Evolutionary conservation across 2,888 invertebrate genomes (phyloP), one percentile per base, ranked within the genome.

Genomic region (Pammene fasciana): DNA sequence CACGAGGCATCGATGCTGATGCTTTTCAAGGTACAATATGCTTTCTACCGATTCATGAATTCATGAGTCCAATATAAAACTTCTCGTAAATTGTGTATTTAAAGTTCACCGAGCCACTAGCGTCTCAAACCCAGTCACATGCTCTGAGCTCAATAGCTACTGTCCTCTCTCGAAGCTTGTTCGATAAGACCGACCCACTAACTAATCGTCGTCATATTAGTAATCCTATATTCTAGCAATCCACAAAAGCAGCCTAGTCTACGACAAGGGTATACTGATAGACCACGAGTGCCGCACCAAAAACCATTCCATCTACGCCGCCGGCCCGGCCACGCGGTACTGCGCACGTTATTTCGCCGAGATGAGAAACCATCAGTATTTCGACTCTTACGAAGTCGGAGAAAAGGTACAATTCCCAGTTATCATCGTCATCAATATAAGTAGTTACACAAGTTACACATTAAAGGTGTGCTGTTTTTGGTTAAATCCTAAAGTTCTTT

Each of bases 301-400:
- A 74, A 95, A 95, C 78, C 93, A 93, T 0, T 84, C 79, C 8
- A 94, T 96, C 65, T 95, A 94, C 78, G 95, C 95, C 0, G 96
- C 95, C 0, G 96, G 96, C 0, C 91, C 95, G 0, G 84, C 94
- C 34, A 95, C 96, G 0, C 93, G 94, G 68, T 96, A 96, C 79
- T 92, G 94, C 11, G 86, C 93, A 18, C 88, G 89, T 62, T 94
- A 94, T 75, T 91, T 84, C 70, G 92, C 92, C 0, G 87, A 93
- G 46, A 90, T 93, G 0, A 89, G 93, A 16, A 83, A 88, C 8
- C 95, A 95, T 72, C 89, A 92, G 75, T 93, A 94, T 79, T 95
- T 90, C 79, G 94, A 94, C 75, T 87, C 94, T 11, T 85, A 90
- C 65, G 96, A 96, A 86, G 90, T 96, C 71, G 96, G 96, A 1